Evolutionary conservation across 1,140 invertebrate species (phyloP), one percentile per base, ranked within the genome.

Genomic region (Armadillidium nasatum): DNA sequence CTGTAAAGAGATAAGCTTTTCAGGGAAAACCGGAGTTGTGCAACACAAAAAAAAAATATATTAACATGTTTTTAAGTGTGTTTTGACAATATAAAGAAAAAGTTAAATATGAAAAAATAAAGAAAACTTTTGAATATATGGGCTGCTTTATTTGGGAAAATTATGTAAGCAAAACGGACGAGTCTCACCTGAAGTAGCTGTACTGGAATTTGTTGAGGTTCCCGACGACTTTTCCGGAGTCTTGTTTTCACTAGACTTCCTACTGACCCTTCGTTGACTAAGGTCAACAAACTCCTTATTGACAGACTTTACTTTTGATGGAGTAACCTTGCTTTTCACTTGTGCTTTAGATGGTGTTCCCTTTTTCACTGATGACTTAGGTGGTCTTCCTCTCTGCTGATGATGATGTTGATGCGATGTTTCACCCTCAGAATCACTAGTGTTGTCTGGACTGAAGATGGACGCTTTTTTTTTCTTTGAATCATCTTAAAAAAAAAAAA

Each of bases 141-240:
- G 33, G 6, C 33, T 33, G 6, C 6, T 15, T 71, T 33, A n/a
- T 44, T 3, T 71, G 69, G 1, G 15, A 22, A 11, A 9, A 23
- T 33, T 71, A 15, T 0, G 22, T 33, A 1, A 2, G 43, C 22
- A 2, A 13, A 33, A 15, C 3, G 0, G 22, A 70, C 23, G 7
- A 67, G 54, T 44, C 19, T 46, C 74, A 78, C 79, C 79, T 67
- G 79, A 80, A 44, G 79, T 78, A 4, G 74, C 79, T 54, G 79
- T 72, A 10, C 76, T 77, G 33, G 79, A 78, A 72, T 78, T 80
- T 22, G 79, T 80, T 22, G 79, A 80, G 6, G 79, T 77, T 69
- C 78, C 79, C 7, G 79, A 80, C 1, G 79, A 80, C 33, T 74
- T 78, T 19, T 76, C 72, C 2, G 71, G 22, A 10, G 74, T 33